Conservation (phyloP, 2,113 vertebrate genomes). For the Condylura cristata region DNA sequence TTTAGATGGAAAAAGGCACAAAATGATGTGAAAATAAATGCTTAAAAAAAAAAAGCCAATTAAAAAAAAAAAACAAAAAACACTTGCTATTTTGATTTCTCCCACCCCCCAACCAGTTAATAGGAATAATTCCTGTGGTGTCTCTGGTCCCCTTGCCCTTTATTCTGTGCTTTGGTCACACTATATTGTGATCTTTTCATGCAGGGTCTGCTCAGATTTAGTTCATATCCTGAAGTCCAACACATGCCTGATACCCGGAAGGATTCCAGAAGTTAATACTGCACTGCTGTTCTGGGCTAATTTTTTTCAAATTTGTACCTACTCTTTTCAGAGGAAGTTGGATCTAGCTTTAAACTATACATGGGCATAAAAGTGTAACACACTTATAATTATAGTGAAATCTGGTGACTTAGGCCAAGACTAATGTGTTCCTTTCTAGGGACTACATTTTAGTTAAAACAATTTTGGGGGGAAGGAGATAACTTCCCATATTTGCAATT, state of each 20-base stretch:
- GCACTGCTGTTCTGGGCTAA: background rate
- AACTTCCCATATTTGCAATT: background rate
- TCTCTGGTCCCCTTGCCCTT: background rate
- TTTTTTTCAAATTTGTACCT: background rate
- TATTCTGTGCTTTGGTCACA: background rate
- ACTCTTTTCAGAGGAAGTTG: background rate
- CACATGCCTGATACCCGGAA: background rate
- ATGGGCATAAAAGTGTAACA: slow-evolving; percentile 10
- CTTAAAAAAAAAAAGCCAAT: no score
- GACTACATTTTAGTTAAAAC: background rate
- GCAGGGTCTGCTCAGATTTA: no score
- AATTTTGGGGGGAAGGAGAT: background rate
- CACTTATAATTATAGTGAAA: background rate
- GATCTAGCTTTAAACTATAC: slow-evolving; percentile 42
- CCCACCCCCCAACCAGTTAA: background rate
- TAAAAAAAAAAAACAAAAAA: no score
- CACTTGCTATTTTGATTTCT: background rate
- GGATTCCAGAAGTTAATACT: background rate
- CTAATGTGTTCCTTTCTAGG: background rate
- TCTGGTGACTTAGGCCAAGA: background rate
- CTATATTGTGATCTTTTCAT: background rate
- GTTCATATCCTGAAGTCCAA: background rate
- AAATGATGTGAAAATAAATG: no score
- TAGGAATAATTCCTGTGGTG: background rate
- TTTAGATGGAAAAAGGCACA: no score